Evolutionary conservation across 2,888 invertebrate species (phyloP), one percentile per base, ranked within the genome.

Genomic region (Suillia variegata): DNA sequence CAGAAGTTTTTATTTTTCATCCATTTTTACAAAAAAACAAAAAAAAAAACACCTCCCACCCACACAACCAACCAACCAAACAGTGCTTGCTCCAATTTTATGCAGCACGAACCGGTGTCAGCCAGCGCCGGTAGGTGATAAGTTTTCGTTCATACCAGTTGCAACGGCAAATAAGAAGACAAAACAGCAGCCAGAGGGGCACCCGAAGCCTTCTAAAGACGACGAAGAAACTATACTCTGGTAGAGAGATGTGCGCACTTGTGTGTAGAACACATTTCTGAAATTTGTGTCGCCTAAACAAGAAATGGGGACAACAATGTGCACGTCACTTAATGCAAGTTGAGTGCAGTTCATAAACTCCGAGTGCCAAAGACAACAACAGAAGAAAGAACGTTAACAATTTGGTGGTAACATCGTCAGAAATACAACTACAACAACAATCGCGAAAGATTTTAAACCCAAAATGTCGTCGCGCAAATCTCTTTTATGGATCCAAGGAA

Each of bases 261-360:
- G 10, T 38, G 38, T 13, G 38, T 13, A 13, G 2, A 20, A 45
- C 45, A 13, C 45, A 45, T 59, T 55, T 59, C 42, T 6, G 20
- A 51, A 59, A 31, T 55, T 54, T 13, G 13, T 59, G 24, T 49
- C 24, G 20, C 20, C 50, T 50, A 50, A 50, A 24, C 26, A 24
- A 3, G 31, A 60, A 60, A 60, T 60, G 59, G 47, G 56, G 15
- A 21, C 47, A 34, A 26, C 26, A 21, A 33, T 48, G 24, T 56
- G 45, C 15, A 24, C 47, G 26, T 6, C 34, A 33, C 24, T 26
- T 22, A 10, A 24, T 13, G 20, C 52, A 15, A 56, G 56, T 53
- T 52, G 48, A 51, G 22, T 56, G 59, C 62, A 52, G 54, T 59
- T 56, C 62, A 62, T 55, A 60, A 61, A 17, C 45, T 15, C n/a